Conservation (phyloP, 1,140 invertebrate species). For the Trissolcus basalis region DNA sequence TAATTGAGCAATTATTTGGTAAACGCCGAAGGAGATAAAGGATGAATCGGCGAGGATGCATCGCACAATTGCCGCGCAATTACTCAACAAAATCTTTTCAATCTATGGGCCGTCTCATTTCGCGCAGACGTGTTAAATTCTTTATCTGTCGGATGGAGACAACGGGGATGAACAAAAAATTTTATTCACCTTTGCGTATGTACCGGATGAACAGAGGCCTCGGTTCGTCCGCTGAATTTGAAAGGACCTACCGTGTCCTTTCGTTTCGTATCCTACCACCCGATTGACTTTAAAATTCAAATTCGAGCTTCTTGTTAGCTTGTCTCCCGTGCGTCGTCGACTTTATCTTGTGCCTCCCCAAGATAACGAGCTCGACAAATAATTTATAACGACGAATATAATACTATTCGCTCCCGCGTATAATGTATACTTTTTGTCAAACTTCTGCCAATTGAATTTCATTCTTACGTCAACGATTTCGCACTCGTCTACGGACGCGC, state of each 20-base stretch:
- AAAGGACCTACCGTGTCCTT: conserved; percentile 43
- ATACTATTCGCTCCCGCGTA: conserved; percentile 43
- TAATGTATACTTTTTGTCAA: conserved; percentile 43
- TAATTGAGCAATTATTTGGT: conserved; percentile 8
- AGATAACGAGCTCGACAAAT: conserved; percentile 59
- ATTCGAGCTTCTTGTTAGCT: conserved; percentile 59
- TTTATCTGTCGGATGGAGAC: too few relatives aligned
- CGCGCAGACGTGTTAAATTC: too few relatives aligned
- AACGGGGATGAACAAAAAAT: too few relatives aligned
- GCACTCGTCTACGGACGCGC: conserved; percentile 22
- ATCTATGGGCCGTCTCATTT: too few relatives aligned
- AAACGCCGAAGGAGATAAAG: background rate
- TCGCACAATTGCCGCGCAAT: background rate
- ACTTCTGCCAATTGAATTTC: conserved; percentile 41
- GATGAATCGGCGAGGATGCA: background rate
- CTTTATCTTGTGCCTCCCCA: conserved; percentile 46
- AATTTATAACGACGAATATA: conserved; percentile 55
- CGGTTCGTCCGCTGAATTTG: conserved; percentile 50
- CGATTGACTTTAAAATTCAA: conserved; percentile 60
- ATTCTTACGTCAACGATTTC: conserved; percentile 50
- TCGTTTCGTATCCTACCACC: conserved; percentile 40
- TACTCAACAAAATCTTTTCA: too few relatives aligned
- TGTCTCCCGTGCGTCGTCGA: conserved; percentile 38
- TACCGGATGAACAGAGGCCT: conserved; percentile 1
- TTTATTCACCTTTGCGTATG: too few relatives aligned